Evolutionary conservation across 2,797 vertebrate species (phyloP).

Genomic region (Propithecus deckenii): DNA sequence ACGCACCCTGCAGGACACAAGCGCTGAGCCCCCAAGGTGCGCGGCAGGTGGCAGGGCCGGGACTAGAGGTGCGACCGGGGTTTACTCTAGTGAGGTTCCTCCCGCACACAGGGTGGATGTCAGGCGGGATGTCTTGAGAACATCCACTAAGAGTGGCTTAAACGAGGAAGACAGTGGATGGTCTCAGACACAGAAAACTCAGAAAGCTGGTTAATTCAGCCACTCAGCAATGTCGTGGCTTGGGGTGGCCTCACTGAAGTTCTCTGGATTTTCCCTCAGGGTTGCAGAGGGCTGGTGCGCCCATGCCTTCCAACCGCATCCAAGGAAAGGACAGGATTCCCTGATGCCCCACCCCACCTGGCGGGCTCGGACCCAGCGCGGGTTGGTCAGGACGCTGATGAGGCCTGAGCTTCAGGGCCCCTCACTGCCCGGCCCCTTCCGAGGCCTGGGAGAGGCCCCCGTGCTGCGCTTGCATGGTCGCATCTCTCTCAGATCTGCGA

Average conservation of each 20-base stretch:
- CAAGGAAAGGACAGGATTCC: neutral
- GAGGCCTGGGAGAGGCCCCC: neutral
- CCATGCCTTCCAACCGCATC: neutral
- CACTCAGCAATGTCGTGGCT: neutral
- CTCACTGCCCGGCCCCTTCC: neutral
- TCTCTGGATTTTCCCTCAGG: neutral
- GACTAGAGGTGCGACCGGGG: neutral
- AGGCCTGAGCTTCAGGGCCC: neutral
- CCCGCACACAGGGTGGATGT: no score
- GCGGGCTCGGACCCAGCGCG: neutral
- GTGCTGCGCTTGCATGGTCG: rapidly evolving
- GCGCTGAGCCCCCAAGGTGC: neutral
- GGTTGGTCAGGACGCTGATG: neutral
- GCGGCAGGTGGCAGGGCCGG: no score
- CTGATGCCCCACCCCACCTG: no score
- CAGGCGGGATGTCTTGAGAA: neutral
- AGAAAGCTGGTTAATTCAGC: neutral
- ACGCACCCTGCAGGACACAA: neutral
- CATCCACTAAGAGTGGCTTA: neutral
- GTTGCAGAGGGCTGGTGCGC: neutral
- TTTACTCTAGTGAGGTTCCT: neutral
- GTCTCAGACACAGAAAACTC: neutral
- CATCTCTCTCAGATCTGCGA: no score
- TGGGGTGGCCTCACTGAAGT: neutral
- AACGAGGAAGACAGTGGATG: neutral